A percentile compares a stretch with the other conserved stretches of the same genome.
Evolutionary conservation across 2,113 vertebrate genomes (phyloP).

Genomic region (Sigmodon hispidus): DNA sequence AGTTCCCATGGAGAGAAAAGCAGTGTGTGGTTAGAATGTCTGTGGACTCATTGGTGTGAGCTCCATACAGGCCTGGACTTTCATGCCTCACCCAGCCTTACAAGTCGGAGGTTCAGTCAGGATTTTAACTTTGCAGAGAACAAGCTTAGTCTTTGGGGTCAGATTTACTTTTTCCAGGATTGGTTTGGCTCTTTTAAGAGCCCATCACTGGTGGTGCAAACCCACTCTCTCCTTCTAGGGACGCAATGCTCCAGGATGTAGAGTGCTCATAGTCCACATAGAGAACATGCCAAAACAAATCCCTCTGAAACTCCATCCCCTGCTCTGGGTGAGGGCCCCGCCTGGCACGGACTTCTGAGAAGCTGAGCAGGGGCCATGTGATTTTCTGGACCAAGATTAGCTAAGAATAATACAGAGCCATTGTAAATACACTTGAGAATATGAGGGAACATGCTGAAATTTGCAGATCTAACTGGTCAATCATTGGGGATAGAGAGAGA

Average conservation of each 20-base stretch:
- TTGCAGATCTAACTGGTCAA: background rate
- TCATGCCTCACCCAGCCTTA: background rate
- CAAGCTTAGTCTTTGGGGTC: background rate
- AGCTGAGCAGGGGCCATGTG: background rate
- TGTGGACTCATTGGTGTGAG: accelerated
- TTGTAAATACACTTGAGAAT: background rate
- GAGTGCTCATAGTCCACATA: background rate
- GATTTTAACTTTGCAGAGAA: background rate
- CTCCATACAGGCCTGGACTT: background rate
- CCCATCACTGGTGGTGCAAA: background rate
- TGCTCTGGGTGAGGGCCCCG: background rate
- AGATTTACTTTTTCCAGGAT: background rate
- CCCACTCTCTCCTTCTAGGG: background rate
- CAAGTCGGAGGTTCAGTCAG: background rate
- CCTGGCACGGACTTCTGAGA: constrained; percentile 50
- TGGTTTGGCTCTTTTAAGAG: background rate
- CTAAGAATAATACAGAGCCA: constrained; percentile 46
- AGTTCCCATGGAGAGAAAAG: background rate
- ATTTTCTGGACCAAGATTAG: constrained; percentile 26
- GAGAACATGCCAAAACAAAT: constrained; percentile 12
- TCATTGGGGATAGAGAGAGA: background rate
- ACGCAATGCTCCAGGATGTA: background rate
- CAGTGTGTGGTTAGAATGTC: background rate
- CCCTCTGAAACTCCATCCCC: constrained; percentile 19
- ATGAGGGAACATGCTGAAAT: background rate